Conservation (phyloP, 92 coral and sea anemone species). For the Hydrozoanthus gracilis region DNA sequence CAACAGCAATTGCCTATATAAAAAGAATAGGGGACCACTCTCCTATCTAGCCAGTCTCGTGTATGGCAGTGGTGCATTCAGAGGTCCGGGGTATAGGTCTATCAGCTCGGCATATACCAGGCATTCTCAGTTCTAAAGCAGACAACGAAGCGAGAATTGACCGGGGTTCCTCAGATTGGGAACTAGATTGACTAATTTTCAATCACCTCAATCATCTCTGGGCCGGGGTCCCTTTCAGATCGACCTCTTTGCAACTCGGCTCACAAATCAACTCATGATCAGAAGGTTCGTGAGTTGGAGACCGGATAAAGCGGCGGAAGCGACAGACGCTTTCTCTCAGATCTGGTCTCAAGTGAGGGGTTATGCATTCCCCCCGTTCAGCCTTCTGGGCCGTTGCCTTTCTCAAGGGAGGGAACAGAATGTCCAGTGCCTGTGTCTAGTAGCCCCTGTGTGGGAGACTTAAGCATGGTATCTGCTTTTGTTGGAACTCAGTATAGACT, state of each 20-base stretch:
- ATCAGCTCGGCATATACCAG: slow-evolving; percentile 68
- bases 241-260: slow-evolving; percentile 67
- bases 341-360: slow-evolving; percentile 15
- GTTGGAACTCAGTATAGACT: slow-evolving; percentile 33
- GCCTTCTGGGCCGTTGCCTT: slow-evolving; percentile 30
- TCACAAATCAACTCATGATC: slow-evolving; percentile 60
- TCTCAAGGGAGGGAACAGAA: slow-evolving; percentile 47
- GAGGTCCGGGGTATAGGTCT: slow-evolving; percentile 51
- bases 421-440: slow-evolving; percentile 15
- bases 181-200: slow-evolving; percentile 45
- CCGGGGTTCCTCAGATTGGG: slow-evolving; percentile 57
- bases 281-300: slow-evolving; percentile 58
- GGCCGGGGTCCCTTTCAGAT: slow-evolving; percentile 38
- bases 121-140: slow-evolving; percentile 61
- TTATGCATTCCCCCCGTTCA: slow-evolving; percentile 62
- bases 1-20: slow-evolving; percentile 56
- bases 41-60: slow-evolving; percentile 4
- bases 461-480: slow-evolving; percentile 56
- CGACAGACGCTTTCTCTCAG: slow-evolving; percentile 62
- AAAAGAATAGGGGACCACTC: slow-evolving; percentile 54
- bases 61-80: slow-evolving; percentile 66
- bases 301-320: slow-evolving; percentile 71
- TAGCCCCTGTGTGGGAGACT: slow-evolving; percentile 48
- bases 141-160: slow-evolving; percentile 57
- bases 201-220: slow-evolving; percentile 19